Conservation (phyloP, 2,888 invertebrate genomes). For the Lycophotia porphyrea region DNA sequence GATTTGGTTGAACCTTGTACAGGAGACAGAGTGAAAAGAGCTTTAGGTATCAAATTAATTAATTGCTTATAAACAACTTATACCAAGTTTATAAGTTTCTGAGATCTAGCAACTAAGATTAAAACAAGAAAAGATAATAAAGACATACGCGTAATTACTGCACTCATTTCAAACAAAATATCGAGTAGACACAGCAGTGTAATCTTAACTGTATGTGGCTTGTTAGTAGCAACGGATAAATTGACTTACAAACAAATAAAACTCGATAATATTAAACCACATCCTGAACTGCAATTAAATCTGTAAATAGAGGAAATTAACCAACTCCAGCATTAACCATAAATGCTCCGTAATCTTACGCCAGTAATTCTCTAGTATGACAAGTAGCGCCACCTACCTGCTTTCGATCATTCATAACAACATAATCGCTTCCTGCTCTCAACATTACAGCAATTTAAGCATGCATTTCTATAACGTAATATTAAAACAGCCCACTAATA, state of each 20-base stretch:
- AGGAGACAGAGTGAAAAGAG: background rate
- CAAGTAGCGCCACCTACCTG: constrained; percentile 50
- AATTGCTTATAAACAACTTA: background rate
- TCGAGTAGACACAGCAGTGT: background rate
- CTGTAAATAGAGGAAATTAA: constrained; percentile 35
- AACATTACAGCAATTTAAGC: constrained; percentile 42
- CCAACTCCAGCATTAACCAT: constrained; percentile 26
- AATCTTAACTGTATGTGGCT: background rate
- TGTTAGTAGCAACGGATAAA: background rate
- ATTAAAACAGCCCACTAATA: constrained; percentile 46
- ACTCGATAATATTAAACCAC: background rate
- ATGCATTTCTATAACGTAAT: constrained; percentile 58
- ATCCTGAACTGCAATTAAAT: background rate
- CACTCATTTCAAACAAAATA: background rate
- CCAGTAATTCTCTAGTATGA: constrained; percentile 48
- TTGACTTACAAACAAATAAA: background rate
- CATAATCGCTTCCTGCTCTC: constrained; percentile 61
- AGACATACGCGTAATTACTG: background rate
- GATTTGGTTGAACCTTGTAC: background rate
- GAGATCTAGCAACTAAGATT: background rate
- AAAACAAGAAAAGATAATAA: background rate
- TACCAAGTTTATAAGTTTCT: background rate
- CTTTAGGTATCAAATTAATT: background rate
- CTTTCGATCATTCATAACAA: constrained; percentile 52
- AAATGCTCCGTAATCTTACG: constrained; percentile 36